Conservation (phyloP, 2,888 invertebrate genomes). For the Autographa gamma region DNA sequence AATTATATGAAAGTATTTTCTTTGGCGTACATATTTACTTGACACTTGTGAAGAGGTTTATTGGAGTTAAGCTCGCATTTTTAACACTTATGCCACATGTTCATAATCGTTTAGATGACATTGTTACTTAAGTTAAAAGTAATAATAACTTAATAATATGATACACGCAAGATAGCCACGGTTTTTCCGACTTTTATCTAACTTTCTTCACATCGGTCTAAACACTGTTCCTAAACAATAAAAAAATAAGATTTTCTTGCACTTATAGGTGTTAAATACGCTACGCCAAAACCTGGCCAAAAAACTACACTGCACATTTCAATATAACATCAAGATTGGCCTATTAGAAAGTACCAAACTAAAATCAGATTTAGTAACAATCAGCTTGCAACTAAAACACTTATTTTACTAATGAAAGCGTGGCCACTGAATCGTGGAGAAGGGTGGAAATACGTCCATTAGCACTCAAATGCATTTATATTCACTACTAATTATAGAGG, state of each 20-base stretch:
- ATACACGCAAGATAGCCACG: too few relatives aligned
- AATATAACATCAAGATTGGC: not conserved
- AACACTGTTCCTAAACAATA: too few relatives aligned
- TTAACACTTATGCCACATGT: too few relatives aligned
- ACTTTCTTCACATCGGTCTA: too few relatives aligned
- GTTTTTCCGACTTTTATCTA: too few relatives aligned
- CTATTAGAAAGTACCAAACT: not conserved
- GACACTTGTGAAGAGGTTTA: not conserved
- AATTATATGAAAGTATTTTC: not conserved
- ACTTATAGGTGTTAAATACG: too few relatives aligned
- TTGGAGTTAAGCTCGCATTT: not conserved
- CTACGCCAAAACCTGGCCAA: too few relatives aligned
- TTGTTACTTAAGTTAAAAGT: too few relatives aligned
- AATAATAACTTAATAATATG: too few relatives aligned
- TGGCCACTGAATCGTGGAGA: conserved; percentile 46
- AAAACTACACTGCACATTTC: not conserved
- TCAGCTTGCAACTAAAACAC: conserved; percentile 43
- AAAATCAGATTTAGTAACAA: conserved; percentile 21
- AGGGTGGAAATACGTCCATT: conserved; percentile 72
- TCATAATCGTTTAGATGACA: too few relatives aligned
- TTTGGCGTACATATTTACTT: not conserved
- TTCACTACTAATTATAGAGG: conserved; percentile 75
- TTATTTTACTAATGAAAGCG: conserved; percentile 55
- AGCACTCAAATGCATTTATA: conserved; percentile 78
- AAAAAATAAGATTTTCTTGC: too few relatives aligned